Base-by-base conservation (phyloP, 23 tunicate species). In the Ciona savignyi region DNA sequence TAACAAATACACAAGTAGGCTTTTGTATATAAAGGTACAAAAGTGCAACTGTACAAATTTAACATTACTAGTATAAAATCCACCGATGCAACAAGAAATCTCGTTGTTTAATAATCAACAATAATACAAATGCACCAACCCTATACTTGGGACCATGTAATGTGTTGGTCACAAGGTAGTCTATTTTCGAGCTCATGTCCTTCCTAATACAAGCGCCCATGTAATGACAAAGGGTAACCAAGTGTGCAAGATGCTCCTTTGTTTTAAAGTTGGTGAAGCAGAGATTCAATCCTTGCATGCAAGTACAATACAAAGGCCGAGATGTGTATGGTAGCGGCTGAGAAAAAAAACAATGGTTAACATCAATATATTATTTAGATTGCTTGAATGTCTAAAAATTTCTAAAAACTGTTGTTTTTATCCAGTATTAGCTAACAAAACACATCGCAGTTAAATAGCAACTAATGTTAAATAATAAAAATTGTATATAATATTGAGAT, bases 151-250 rank as follows among this genome's bases (percentile, higher is more conserved):
- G 81, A 29, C 97, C 97, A 80, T 80, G 90, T 24, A 81, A 67
- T 23, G 62, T 67, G 60, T 84, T 84, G 0, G 97, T 84, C 28
- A 91, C 81, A 6, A 91, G 80, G 76, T 75, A 84, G 34, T 84
- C 90, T 74, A 91, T 84, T 34, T 91, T 91, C 0, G 91, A 60
- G 62, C 80, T 91, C 83, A 91, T 84, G 73, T 91, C 97, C 67
- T 76, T 91, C 26, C 83, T 77, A 51, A 91, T 80, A 63, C 80
- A 76, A 1, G 97, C 97, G 2, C 97, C 97, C 97, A 91, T 91
- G 86, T 91, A 76, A 62, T 91, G 97, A 49, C 97, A 91, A 26
- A 85, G 34, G 15, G 87, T 80, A 30, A 91, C 90, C 78, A 91
- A 67, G 29, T 77, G 80, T 22, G 97, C 77, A 48, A 91, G 30